phyloP scores from a whole-genome alignment of 1,140 invertebrate species.

The Tetramorium simillimum region DNA sequence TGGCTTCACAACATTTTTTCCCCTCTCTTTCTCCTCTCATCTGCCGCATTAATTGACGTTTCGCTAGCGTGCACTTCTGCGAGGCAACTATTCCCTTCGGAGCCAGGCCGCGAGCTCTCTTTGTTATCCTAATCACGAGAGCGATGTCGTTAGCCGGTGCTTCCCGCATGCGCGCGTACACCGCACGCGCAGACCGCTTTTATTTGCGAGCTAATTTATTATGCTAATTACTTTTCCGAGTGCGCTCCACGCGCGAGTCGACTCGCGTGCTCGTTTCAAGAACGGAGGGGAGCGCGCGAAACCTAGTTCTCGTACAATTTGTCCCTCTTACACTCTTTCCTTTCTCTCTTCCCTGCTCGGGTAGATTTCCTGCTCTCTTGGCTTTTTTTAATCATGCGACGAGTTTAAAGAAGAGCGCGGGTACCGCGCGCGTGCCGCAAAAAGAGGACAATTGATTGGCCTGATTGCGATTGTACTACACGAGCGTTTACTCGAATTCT shows the following conservation, averaged over 20 bases:
- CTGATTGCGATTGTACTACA: slow-evolving; percentile 40
- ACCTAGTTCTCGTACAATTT: slow-evolving; percentile 43
- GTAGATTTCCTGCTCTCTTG: slow-evolving; percentile 12
- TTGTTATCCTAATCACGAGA: slow-evolving; percentile 70
- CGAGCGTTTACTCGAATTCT: slow-evolving; percentile 23
- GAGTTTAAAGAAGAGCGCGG: slow-evolving; percentile 17
- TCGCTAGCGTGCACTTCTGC: slow-evolving; percentile 34
- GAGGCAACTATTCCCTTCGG: slow-evolving; percentile 7
- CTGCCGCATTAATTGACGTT: slow-evolving; percentile 63
- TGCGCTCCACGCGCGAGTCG: slow-evolving; percentile 37
- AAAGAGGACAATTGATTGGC: slow-evolving; percentile 29
- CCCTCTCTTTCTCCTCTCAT: neutral
- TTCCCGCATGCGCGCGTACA: slow-evolving; percentile 30
- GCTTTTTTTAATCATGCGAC: slow-evolving; percentile 23
- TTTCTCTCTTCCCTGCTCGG: neutral
- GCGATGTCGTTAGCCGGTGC: slow-evolving; percentile 59
- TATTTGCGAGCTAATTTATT: slow-evolving; percentile 78
- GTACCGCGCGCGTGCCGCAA: neutral
- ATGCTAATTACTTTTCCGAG: slow-evolving; percentile 77
- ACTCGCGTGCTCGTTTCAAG: slow-evolving; percentile 42
- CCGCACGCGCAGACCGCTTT: slow-evolving; percentile 49
- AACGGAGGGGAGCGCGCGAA: neutral
- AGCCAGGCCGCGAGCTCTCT: slow-evolving; percentile 24
- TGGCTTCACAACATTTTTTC: slow-evolving; percentile 11
- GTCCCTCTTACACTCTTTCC: neutral